These are phyloP conservation scores for Phaedon cochleariae DNA, from an alignment of 2,888 invertebrate genomes.

Conservation along the genomic window DNA sequence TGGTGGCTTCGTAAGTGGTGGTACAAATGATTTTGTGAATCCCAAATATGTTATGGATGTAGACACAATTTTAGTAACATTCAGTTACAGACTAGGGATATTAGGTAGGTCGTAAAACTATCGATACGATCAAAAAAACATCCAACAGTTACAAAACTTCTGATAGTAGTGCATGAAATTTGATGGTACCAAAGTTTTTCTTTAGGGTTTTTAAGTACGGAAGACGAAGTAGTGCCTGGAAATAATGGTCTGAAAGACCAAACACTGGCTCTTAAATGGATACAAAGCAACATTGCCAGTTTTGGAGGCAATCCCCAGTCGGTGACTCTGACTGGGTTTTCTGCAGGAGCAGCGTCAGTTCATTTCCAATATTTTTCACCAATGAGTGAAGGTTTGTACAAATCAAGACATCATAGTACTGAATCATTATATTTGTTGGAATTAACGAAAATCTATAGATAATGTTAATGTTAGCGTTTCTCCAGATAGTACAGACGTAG, in stretches of 20 bases:
- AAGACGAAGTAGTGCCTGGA: constrained; percentile 54
- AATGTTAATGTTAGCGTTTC: no score
- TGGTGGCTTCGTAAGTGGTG: constrained; percentile 71
- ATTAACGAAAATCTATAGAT: no score
- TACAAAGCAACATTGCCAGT: constrained; percentile 53
- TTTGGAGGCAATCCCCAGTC: constrained; percentile 57
- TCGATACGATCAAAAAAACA: not conserved
- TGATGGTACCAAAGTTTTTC: no score
- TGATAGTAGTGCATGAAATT: no score
- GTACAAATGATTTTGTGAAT: constrained; percentile 63
- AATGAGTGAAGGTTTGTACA: constrained; percentile 43
- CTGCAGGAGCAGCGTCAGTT: constrained; percentile 57
- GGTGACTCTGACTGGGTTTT: constrained; percentile 54
- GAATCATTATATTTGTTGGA: no score
- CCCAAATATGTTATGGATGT: constrained; percentile 68
- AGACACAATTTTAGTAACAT: constrained; percentile 57
- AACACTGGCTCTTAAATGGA: constrained; percentile 54
- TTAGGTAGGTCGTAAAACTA: constrained; percentile 46
- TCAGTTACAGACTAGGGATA: constrained; percentile 55
- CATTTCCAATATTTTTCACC: constrained; percentile 57
- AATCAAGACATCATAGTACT: no score
- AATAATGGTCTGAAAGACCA: constrained; percentile 59
- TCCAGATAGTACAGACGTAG: no score
- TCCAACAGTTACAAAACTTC: not conserved
- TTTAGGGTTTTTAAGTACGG: constrained; percentile 56